These are phyloP conservation scores for Mesorhabditis sp. DNA, from an alignment of 2,888 invertebrate species.

Conservation along the genomic window DNA sequence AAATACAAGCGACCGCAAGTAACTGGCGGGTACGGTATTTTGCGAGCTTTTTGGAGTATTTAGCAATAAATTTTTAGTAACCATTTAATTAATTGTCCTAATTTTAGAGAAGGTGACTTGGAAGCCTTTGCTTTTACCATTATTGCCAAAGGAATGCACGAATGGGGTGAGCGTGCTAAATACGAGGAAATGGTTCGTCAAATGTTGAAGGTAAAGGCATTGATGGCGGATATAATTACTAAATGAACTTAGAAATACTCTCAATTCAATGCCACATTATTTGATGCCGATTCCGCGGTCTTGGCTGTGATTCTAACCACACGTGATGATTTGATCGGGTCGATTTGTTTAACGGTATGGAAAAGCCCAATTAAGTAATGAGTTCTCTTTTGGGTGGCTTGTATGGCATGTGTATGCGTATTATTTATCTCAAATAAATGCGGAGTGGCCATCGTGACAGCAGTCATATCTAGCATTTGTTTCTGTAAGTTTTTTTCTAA, in stretches of 20 bases:
- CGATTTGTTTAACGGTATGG: constrained; percentile 17
- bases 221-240: neutral
- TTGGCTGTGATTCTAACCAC: constrained; percentile 47
- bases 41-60: no score
- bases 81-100: neutral
- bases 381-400: constrained; percentile 34
- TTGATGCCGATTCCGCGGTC: constrained; percentile 53
- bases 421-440: constrained; percentile 47
- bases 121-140: constrained; percentile 46
- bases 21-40: neutral
- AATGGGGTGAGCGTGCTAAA: constrained; percentile 52
- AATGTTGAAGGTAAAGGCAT: constrained; percentile 3
- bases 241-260: constrained; percentile 24
- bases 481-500: constrained; percentile 32
- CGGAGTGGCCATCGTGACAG: constrained; percentile 48
- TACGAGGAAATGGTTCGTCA: neutral
- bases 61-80: no score
- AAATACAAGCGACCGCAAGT: constrained; percentile 21
- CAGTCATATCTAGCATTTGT: constrained; percentile 51
- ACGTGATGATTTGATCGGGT: constrained; percentile 11
- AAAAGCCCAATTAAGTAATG: neutral
- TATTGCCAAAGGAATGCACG: constrained; percentile 49
- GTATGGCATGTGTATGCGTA: constrained; percentile 53
- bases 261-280: constrained; percentile 51
- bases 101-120: constrained; percentile 21